Percentiles rank a stretch among this genome's conserved stretches.
phyloP scores from a whole-genome alignment of 2,113 vertebrate species.

The Anoura caudifer region DNA sequence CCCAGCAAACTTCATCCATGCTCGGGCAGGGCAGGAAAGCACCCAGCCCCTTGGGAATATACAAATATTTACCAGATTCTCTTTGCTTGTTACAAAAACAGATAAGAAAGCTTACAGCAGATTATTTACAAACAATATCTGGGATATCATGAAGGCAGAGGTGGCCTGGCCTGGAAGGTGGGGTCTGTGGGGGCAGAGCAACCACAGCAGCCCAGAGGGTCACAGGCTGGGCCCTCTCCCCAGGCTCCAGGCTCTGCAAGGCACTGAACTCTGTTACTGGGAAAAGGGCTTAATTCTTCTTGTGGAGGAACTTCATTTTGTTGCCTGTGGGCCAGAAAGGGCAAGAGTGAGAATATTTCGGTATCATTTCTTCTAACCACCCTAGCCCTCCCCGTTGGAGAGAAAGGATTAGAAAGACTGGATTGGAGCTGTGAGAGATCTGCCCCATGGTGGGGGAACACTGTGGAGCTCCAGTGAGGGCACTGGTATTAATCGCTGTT shows the following conservation, averaged over 20 bases:
- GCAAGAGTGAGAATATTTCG: conserved; percentile 21
- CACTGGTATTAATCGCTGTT: neutral
- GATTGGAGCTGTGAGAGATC: neutral
- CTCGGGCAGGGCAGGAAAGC: conserved; percentile 76
- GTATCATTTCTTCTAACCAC: neutral
- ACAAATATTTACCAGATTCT: conserved; percentile 89
- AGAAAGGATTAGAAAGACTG: neutral
- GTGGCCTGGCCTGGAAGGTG: conserved; percentile 60
- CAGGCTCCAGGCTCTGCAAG: conserved; percentile 46
- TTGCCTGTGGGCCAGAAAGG: conserved; percentile 84
- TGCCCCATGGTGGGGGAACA: neutral
- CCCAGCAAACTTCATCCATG: conserved; percentile 78
- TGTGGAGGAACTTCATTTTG: conserved; percentile 99
- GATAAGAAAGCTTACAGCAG: conserved; percentile 85
- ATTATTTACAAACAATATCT: conserved; percentile 85
- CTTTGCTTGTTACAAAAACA: conserved; percentile 81
- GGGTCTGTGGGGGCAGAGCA: conserved; percentile 1
- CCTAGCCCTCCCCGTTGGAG: neutral
- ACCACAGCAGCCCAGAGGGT: conserved; percentile 37
- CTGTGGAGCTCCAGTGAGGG: neutral
- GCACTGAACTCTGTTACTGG: conserved; percentile 52
- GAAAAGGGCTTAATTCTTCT: conserved; percentile 90
- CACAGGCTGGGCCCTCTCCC: neutral
- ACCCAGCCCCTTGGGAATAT: conserved; percentile 84
- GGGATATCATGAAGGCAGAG: conserved; percentile 66